Evolutionary conservation across 2,888 invertebrate genomes (phyloP), one percentile per base, ranked within the genome.

Genomic region (Unio delphinus): DNA sequence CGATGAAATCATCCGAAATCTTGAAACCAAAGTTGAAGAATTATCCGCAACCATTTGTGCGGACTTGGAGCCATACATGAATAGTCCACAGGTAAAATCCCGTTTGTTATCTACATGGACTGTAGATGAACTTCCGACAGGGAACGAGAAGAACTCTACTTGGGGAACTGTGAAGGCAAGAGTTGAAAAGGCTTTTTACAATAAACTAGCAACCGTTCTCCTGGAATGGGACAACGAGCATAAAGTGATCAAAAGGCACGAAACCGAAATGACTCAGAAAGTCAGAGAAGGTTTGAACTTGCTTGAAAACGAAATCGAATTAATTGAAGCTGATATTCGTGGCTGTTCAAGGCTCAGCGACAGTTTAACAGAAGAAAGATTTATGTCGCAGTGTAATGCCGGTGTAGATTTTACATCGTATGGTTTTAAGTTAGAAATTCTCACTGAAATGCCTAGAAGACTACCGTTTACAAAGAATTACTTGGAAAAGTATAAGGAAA

Each of bases 271-370:
- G 20, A 72, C 75, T n/a, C 23, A 56, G 11, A 55, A 72, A 8
- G 76, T 81, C n/a, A 76, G 76, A 66, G 23, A 66, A 45, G 70
- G 80, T 54, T 72, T 83, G 30, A 70, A 78, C n/a, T 67, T 83
- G 26, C 69, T 84, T 58, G 78, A 81, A 34, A 70, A 68, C 18
- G 81, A 81, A 34, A 72, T 84, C 17, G 66, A 55, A 11, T 30
- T 64, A 8, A 28, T 69, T 17, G 75, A 75, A 67, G 45, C 58
- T 23, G 73, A 71, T 5, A 55, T 76, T 23, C 54, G 62, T 7
- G 34, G 56, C 23, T 55, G 68, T 1, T 55, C 56, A 56, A 23
- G 57, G 1, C 69, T 69, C 56, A 67, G n/a, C 1, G 20, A 45
- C 2, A 45, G 15, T 15, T 0, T 11, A n/a, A 15, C 6, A 1